Conservation (phyloP, 2,113 vertebrate species). For the Brachypodius melanocephalos region DNA sequence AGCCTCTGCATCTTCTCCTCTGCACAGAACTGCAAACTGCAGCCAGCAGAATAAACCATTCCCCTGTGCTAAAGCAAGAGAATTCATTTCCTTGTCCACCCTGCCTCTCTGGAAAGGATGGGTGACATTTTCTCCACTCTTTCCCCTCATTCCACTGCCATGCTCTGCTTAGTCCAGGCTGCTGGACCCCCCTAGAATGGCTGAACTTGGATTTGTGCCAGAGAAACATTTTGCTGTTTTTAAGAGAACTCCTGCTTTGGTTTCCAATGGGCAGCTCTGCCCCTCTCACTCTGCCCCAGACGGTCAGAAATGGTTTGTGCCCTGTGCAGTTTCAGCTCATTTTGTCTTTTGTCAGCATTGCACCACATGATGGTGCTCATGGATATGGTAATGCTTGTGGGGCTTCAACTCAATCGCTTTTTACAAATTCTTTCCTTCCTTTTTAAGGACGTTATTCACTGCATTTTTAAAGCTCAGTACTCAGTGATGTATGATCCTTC, state of each 20-base stretch:
- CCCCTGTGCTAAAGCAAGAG: neutral
- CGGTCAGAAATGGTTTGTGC: neutral
- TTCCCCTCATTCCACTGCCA: neutral
- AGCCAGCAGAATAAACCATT: neutral
- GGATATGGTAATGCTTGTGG: neutral
- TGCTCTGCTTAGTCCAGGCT: neutral
- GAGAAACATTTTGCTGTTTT: neutral
- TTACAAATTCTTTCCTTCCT: neutral
- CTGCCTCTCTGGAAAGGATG: neutral
- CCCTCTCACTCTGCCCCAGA: neutral
- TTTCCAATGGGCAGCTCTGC: neutral
- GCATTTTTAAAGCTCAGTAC: neutral
- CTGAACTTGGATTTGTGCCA: neutral
- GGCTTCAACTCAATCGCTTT: neutral
- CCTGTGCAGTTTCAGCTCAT: neutral
- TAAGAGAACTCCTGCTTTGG: neutral
- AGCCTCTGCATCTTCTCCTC: neutral
- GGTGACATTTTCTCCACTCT: neutral
- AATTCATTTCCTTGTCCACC: neutral
- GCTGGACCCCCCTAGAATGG: neutral
- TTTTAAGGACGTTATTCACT: neutral
- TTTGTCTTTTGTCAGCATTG: neutral
- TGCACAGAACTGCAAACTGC: neutral
- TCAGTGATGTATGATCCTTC: neutral
- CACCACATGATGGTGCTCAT: conserved; percentile 70